A percentile compares a stretch with the other conserved stretches of the same genome.
Evolutionary conservation across 2,888 invertebrate genomes (phyloP).

Genomic region (Yponomeuta evonymella): DNA sequence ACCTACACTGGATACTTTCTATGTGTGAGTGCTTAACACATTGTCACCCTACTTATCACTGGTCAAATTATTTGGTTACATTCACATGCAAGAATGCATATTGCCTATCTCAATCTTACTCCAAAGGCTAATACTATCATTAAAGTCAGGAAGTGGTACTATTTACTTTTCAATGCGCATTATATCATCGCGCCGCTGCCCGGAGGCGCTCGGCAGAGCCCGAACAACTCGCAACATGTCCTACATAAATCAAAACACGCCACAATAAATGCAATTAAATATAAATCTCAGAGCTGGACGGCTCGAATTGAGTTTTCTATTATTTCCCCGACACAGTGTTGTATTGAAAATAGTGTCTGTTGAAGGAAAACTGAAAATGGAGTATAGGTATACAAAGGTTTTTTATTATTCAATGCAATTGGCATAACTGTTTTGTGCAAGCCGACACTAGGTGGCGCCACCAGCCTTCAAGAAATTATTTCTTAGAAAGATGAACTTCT

Average conservation of each 20-base stretch:
- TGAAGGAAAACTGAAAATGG: not conserved
- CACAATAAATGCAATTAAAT: slow-evolving; percentile 70
- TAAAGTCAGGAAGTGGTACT: slow-evolving; percentile 12
- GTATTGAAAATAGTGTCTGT: not conserved
- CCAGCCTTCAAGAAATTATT: slow-evolving; percentile 13
- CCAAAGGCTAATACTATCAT: not conserved
- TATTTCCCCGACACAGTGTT: slow-evolving; percentile 21
- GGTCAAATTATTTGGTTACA: not conserved
- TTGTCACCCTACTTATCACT: not conserved
- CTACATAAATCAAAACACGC: slow-evolving; percentile 55
- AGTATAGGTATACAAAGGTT: not conserved
- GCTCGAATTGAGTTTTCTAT: slow-evolving; percentile 54
- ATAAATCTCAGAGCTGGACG: slow-evolving; percentile 61
- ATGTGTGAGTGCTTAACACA: no score
- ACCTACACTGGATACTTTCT: no score
- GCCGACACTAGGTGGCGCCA: slow-evolving; percentile 8
- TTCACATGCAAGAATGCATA: not conserved
- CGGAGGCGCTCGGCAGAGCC: slow-evolving; percentile 14
- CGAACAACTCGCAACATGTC: slow-evolving; percentile 15
- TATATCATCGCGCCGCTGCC: slow-evolving; percentile 10
- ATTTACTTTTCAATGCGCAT: slow-evolving; percentile 17
- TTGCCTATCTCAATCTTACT: not conserved
- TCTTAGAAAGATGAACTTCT: not conserved
- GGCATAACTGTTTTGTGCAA: not conserved
- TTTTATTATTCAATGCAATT: not conserved